Conservation (phyloP, 2,888 invertebrate species). For the Oeneis ivallda region DNA sequence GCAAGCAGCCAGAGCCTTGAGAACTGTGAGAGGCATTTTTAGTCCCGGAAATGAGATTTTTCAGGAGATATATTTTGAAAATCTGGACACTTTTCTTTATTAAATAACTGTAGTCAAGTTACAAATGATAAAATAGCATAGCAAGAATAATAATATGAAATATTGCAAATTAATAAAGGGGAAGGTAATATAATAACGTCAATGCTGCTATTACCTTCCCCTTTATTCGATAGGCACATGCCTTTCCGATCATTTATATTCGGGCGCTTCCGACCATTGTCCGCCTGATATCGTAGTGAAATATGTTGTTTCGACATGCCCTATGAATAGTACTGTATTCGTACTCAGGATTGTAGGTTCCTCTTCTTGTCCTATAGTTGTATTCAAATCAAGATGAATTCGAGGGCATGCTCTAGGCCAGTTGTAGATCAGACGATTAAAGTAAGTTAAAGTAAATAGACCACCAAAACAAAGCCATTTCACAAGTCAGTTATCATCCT, state of each 20-base stretch:
- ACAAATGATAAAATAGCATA: neutral
- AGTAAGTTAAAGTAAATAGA: too few relatives aligned
- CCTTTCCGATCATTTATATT: slow-evolving; percentile 79
- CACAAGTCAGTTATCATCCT: too few relatives aligned
- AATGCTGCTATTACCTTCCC: slow-evolving; percentile 49
- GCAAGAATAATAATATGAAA: neutral
- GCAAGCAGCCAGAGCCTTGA: too few relatives aligned
- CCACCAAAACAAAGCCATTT: too few relatives aligned
- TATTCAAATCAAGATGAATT: neutral
- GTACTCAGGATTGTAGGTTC: neutral
- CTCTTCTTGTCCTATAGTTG: neutral
- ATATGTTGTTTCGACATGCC: slow-evolving; percentile 75
- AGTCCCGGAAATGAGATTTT: too few relatives aligned
- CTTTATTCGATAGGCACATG: slow-evolving; percentile 70
- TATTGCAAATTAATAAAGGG: neutral
- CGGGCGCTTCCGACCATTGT: slow-evolving; percentile 76
- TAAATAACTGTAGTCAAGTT: neutral
- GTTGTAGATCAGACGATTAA: too few relatives aligned
- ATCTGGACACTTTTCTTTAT: too few relatives aligned
- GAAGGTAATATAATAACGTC: slow-evolving; percentile 3
- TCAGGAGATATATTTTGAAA: too few relatives aligned
- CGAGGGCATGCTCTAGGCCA: too few relatives aligned
- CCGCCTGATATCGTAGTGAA: slow-evolving; percentile 76
- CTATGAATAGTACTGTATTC: slow-evolving; percentile 56
- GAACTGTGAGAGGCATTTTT: too few relatives aligned